Evolutionary conservation across 2,888 invertebrate genomes (phyloP), one percentile per base, ranked within the genome.

Genomic region (Drosophila limbata): DNA sequence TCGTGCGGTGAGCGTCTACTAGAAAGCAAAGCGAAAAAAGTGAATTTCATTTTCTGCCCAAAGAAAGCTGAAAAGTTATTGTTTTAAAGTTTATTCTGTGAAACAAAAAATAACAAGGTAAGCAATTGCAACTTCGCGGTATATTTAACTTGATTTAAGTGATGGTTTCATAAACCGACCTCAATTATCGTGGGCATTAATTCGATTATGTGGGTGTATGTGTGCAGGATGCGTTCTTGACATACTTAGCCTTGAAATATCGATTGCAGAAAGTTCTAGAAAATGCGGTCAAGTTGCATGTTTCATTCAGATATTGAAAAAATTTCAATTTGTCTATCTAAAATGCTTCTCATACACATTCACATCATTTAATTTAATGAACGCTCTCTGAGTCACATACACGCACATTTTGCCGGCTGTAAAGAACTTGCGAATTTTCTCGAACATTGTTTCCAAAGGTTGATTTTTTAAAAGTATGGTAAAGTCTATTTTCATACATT

Each of bases 31-130:
- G 42, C 60, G 47, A 60, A 50, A 52, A 64, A 70, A 73, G 63
- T 67, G 64, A 81, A 75, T 73, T 84, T 77, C 69, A 70, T 56
- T 77, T 77, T 87, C 75, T 57, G 60, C 53, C 59, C 64, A 63
- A 75, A 65, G 68, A 63, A 73, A 82, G 72, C 65, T 79, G 66
- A 73, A 74, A 72, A 69, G 59, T 45, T 40, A 57, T 65, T 68
- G 62, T 78, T 78, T 77, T 71, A 64, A 72, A 69, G 52, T 74
- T 70, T 53, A 71, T 79, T 87, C 69, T 70, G 73, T 82, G 64
- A 71, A 73, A 67, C 59, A 75, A 83, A 70, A 60, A 65, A 55
- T 68, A 64, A 51, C 83, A 91, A 90, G 90, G 91, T 90, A 73
- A 76, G 88, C 63, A 4, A 11, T 40, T 13, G 10, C 11, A 50